These are phyloP conservation scores for Eudasyphora cyanicolor DNA, from an alignment of 2,888 invertebrate genomes.

Conservation along the genomic window DNA sequence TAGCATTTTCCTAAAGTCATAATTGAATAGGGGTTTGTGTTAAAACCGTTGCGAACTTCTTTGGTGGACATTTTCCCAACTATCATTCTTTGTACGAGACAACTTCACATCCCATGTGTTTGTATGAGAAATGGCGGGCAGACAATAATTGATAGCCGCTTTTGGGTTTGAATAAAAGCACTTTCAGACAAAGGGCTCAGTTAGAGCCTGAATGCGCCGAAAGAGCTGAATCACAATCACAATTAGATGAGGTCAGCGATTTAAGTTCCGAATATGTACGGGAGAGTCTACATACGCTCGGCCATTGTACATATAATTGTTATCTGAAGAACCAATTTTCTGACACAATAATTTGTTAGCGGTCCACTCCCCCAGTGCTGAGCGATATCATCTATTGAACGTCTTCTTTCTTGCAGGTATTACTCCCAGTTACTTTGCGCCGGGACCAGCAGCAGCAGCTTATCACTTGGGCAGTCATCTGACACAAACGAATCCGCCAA, in stretches of 20 bases:
- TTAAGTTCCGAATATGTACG: conserved; percentile 17
- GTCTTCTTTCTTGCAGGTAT: conserved; percentile 75
- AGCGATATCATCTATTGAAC: conserved; percentile 26
- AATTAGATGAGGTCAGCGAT: conserved; percentile 72
- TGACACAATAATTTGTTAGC: conserved; percentile 15
- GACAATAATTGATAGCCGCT: conserved; percentile 7
- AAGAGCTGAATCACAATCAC: conserved; percentile 74
- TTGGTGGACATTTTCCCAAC: background rate
- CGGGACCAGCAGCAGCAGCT: conserved; percentile 79
- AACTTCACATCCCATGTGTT: background rate
- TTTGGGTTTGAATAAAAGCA: background rate
- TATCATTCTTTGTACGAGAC: background rate
- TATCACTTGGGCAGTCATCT: conserved; percentile 80
- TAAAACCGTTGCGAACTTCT: background rate
- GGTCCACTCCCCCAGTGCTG: background rate
- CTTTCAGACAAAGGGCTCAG: background rate
- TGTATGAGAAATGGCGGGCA: background rate
- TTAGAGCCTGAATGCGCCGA: conserved; percentile 60
- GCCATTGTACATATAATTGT: conserved; percentile 45
- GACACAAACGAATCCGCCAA: conserved; percentile 78
- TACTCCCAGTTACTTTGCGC: conserved; percentile 80
- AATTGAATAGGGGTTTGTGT: background rate
- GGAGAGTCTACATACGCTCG: background rate
- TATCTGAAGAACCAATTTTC: conserved; percentile 56
- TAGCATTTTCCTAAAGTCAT: conserved; percentile 16